Evolutionary conservation across 1,140 invertebrate genomes (phyloP).

Genomic region (Colletes latitarsis): DNA sequence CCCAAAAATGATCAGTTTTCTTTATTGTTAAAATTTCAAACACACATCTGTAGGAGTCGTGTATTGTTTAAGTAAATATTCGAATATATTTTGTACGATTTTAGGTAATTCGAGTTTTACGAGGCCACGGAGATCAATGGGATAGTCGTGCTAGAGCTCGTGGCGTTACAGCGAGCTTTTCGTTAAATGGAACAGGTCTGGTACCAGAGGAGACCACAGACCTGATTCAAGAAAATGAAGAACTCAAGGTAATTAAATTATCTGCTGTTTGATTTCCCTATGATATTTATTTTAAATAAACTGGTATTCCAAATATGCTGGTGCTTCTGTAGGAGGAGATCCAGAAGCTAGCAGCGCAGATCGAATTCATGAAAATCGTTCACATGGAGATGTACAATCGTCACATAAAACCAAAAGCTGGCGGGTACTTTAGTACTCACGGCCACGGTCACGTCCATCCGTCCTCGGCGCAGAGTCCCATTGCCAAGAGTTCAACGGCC

Average conservation of each 20-base stretch:
- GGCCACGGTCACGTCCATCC: constrained; percentile 66
- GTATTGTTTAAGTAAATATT: too few species aligned
- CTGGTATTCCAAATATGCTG: too few species aligned
- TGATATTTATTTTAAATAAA: background rate
- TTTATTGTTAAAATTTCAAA: too few species aligned
- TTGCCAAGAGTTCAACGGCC: constrained; percentile 70
- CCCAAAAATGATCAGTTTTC: too few species aligned
- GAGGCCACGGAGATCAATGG: constrained; percentile 93
- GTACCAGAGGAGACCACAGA: constrained; percentile 91
- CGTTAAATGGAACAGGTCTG: constrained; percentile 90
- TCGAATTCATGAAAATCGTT: constrained; percentile 96
- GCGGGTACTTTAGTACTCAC: constrained; percentile 87
- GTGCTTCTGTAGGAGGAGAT: constrained; percentile 87
- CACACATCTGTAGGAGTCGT: too few species aligned
- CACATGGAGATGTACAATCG: constrained; percentile 96
- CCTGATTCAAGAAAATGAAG: constrained; percentile 94
- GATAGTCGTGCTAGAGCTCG: constrained; percentile 89
- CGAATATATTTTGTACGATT: background rate
- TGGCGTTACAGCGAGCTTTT: constrained; percentile 91
- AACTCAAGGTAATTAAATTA: constrained; percentile 86
- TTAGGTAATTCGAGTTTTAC: constrained; percentile 89
- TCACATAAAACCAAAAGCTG: constrained; percentile 91
- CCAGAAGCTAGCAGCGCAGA: constrained; percentile 93
- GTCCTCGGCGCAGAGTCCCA: constrained; percentile 69
- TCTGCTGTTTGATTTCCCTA: too few species aligned